Evolutionary conservation across 2,797 vertebrate species (phyloP).

Genomic region (Prunella strophiata): DNA sequence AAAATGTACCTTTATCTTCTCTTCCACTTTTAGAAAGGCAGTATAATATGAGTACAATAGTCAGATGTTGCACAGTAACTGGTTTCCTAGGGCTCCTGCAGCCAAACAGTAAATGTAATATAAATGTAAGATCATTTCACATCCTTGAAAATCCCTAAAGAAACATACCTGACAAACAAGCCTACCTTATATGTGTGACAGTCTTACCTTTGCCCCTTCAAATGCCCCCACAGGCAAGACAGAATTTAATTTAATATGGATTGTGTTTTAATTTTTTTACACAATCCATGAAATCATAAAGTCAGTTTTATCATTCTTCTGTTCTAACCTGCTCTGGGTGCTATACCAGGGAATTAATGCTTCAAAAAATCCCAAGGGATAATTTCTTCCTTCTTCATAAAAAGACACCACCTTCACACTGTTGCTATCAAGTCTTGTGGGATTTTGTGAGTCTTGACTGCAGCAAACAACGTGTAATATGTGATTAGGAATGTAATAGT

Average conservation of each 20-base stretch:
- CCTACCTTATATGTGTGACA: neutral
- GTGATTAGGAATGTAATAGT: neutral
- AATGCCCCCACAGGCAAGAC: neutral
- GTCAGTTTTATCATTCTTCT: neutral
- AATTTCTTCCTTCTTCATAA: neutral
- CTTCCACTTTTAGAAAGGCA: slow-evolving; percentile 2
- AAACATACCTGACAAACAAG: neutral
- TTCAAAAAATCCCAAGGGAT: neutral
- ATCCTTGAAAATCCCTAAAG: slow-evolving; percentile 8
- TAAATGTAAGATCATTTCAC: slow-evolving; percentile 13
- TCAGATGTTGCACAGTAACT: neutral
- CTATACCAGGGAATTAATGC: neutral
- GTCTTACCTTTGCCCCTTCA: neutral
- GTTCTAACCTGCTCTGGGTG: neutral
- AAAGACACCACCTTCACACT: neutral
- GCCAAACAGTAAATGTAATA: neutral
- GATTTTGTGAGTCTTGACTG: neutral
- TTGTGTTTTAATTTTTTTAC: slow-evolving; percentile 29
- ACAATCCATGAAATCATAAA: neutral
- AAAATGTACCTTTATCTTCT: neutral
- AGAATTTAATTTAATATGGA: slow-evolving; percentile 43
- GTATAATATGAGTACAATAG: neutral
- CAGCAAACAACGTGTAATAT: neutral
- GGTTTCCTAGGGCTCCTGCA: neutral
- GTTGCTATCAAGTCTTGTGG: neutral